Conservation (phyloP, 2,113 vertebrate species). For the Nothobranchius furzeri region DNA sequence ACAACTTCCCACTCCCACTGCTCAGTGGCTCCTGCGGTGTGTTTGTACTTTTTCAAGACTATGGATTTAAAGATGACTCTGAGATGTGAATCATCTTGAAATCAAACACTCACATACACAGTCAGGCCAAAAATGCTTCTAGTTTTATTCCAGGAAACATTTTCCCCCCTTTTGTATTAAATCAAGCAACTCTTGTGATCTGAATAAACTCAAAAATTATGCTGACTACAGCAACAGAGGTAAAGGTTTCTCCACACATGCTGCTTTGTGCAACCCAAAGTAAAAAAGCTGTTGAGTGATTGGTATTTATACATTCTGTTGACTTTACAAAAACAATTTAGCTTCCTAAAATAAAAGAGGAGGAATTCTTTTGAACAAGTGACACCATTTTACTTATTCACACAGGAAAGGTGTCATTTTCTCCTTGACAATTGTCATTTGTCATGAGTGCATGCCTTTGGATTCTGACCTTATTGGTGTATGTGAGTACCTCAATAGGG, state of each 20-base stretch:
- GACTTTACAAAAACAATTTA: constrained; percentile 53
- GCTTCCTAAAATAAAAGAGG: constrained; percentile 69
- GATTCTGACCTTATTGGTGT: too few species aligned
- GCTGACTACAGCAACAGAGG: constrained; percentile 39
- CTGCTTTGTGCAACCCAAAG: constrained; percentile 26
- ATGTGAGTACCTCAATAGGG: too few species aligned
- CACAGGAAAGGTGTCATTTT: constrained; percentile 50
- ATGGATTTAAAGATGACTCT: constrained; percentile 65
- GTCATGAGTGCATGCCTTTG: too few species aligned
- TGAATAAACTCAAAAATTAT: constrained; percentile 52
- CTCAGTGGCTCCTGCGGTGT: constrained; percentile 57
- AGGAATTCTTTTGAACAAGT: constrained; percentile 68
- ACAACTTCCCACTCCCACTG: constrained; percentile 61
- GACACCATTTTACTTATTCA: constrained; percentile 59
- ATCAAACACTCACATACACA: constrained; percentile 53
- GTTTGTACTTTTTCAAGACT: constrained; percentile 64
- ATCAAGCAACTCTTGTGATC: constrained; percentile 58
- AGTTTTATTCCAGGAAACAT: constrained; percentile 51
- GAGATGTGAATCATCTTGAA: constrained; percentile 60
- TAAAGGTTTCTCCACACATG: constrained; percentile 48
- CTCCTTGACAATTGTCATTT: constrained; percentile 11
- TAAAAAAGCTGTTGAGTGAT: constrained; percentile 33
- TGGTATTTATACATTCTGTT: constrained; percentile 49
- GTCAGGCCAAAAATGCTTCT: constrained; percentile 56
- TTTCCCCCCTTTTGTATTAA: constrained; percentile 50